Base-by-base conservation (phyloP, 2,888 invertebrate species). In the Dynastes grantii region DNA sequence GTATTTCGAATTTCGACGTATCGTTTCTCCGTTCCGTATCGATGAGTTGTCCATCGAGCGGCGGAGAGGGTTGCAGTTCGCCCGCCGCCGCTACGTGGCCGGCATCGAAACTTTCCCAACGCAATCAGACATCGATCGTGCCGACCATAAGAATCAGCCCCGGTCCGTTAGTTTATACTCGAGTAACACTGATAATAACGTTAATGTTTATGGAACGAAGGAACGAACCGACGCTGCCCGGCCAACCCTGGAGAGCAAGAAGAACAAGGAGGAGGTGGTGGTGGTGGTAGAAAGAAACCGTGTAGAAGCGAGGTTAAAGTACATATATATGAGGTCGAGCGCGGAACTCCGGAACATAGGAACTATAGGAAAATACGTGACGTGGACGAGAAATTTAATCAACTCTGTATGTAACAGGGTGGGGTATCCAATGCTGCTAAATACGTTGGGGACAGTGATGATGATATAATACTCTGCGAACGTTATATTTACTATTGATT, bases 91-190 rank as follows among this genome's bases (percentile, higher is more conserved):
- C 77, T 83, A 88, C 88, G 88, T 88, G 88, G 87, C 86, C 88
- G 83, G 88, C 88, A 88, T 88, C 85, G 85, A 84, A 85, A 85
- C 85, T 75, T 81, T 83, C 71, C 45, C 73, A 84, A 85, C 85
- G 86, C 87, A 88, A 88, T 88, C 88, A 87, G 86, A 85, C 84
- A 84, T 80, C 84, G 84, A 84, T 82, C 86, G 87, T 88, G 88
- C 87, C 87, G 86, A 84, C 85, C 87, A 87, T 87, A 86, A 86
- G 86, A 87, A 87, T 85, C 81, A 81, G 80, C 64, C 64, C 58
- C 61, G 61, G 77, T 76, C 53, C 67, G 65, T 49, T 75, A 75
- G 73, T 75, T 75, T 75, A 75, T 75, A 75, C 73, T 40, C 70
- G 49, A 71, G 63, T 76, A 81, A 78, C 79, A 77, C 78, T 81